Conservation (phyloP, 2,797 vertebrate genomes). For the Chiroxiphia lanceolata region DNA sequence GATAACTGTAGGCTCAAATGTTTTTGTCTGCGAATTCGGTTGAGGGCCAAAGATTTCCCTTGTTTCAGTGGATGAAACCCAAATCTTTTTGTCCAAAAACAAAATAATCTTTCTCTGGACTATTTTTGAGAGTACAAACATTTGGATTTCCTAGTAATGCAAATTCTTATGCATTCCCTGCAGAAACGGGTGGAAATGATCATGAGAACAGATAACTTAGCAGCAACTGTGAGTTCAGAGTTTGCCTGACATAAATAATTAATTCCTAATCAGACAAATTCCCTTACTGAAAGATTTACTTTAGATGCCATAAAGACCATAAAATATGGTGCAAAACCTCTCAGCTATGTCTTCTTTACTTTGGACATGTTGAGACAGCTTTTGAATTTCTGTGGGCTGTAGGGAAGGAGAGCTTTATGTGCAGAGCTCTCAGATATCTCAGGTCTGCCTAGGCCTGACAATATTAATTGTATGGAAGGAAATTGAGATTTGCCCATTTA, state of each 20-base stretch:
- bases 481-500: conserved; percentile 34
- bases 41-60: background rate
- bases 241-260: background rate
- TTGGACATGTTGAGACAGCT: background rate
- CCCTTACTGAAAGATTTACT: background rate
- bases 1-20: background rate
- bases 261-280: background rate
- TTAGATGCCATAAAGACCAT: background rate
- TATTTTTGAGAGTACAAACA: background rate
- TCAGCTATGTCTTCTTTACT: background rate
- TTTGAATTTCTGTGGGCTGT: background rate
- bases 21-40: background rate
- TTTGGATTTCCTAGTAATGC: background rate
- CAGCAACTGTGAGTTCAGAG: background rate
- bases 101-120: background rate
- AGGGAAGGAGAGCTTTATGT: background rate
- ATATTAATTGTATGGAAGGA: conserved; percentile 4
- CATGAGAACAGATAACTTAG: background rate
- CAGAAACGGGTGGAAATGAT: background rate
- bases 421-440: background rate
- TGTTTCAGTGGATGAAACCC: background rate
- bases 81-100: background rate
- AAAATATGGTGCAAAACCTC: background rate
- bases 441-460: background rate
- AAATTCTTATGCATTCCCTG: background rate